Evolutionary conservation across 2,797 vertebrate species (phyloP), one percentile per base, ranked within the genome.

Genomic region (Euthynnus affinis): DNA sequence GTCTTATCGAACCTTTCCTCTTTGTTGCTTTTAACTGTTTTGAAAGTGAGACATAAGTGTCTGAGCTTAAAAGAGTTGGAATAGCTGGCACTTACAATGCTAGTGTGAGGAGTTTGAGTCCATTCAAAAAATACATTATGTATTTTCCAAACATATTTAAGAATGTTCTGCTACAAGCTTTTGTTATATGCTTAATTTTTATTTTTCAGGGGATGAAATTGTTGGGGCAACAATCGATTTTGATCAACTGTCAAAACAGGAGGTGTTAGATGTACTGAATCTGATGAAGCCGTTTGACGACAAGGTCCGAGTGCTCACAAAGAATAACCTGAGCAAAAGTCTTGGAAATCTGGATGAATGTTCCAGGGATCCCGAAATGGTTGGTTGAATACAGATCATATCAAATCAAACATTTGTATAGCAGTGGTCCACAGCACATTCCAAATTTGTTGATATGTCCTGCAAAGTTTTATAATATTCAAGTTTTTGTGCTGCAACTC

Each of bases 201-300:
- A 5, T 52, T 82, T 89, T 91, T 51, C 59, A 96, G 96, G 94
- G 60, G 94, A 96, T 90, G 94, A 94, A 89, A 51, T 94, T 76
- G 74, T 94, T 62, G 94, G 94, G 15, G 94, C 94, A 58, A 93
- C 93, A 14, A 95, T 95, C 53, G 87, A 92, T 76, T 95, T 95
- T 85, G 91, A 94, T 55, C 81, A 93, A 4, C 89, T 94, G 6
- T 94, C 94, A 22, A 96, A 95, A 82, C 86, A 93, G 4, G 93
- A 96, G 13, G 94, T 94, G 44, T 58, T 93, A 51, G 80, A 93
- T 9, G 91, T 96, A 8, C 81, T 95, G 66, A 94, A 93, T 83
- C 44, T 93, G 48, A 95, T 95, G 80, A 92, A 94, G 59, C 95
- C 93, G 5, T 95, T 89, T 85, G 84, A 96, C 82, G 88, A 91